A percentile compares a stretch with the other conserved stretches of the same genome.
Conservation (phyloP, 2,113 vertebrate genomes). For the Eolophus roseicapilla region DNA sequence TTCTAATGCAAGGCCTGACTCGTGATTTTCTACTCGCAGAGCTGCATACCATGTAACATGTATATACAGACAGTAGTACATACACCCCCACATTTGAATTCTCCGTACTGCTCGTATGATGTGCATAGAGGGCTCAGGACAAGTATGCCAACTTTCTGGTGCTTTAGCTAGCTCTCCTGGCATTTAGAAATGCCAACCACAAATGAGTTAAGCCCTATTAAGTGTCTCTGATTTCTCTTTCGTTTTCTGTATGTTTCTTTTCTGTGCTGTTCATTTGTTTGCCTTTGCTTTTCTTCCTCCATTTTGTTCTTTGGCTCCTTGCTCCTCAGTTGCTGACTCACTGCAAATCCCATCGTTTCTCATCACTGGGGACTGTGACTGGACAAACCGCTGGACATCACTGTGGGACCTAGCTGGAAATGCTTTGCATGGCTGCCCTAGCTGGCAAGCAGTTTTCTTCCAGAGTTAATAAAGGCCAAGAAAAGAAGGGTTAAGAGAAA, state of each 20-base stretch:
- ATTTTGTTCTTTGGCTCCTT: neutral
- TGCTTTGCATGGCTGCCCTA: neutral
- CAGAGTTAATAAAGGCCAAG: neutral
- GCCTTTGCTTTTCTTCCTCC: neutral
- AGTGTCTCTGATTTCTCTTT: neutral
- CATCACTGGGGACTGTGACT: neutral
- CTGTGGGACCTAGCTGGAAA: neutral
- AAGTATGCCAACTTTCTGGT: neutral
- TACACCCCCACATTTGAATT: neutral
- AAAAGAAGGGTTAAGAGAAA: neutral
- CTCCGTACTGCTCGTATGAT: neutral
- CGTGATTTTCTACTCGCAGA: neutral
- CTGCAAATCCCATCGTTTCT: neutral
- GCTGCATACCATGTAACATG: neutral
- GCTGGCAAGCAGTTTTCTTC: neutral
- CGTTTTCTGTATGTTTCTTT: neutral
- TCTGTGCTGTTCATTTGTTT: neutral
- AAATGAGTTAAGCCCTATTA: neutral
- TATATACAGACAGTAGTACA: neutral
- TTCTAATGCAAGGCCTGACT: neutral
- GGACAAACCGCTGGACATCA: neutral
- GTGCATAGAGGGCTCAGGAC: neutral
- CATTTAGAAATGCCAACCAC: neutral
- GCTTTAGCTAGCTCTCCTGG: neutral
- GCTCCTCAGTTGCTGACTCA: neutral